Evolutionary conservation across 2,888 invertebrate species (phyloP), one percentile per base, ranked within the genome.

Genomic region (Drosophila kuntzei): DNA sequence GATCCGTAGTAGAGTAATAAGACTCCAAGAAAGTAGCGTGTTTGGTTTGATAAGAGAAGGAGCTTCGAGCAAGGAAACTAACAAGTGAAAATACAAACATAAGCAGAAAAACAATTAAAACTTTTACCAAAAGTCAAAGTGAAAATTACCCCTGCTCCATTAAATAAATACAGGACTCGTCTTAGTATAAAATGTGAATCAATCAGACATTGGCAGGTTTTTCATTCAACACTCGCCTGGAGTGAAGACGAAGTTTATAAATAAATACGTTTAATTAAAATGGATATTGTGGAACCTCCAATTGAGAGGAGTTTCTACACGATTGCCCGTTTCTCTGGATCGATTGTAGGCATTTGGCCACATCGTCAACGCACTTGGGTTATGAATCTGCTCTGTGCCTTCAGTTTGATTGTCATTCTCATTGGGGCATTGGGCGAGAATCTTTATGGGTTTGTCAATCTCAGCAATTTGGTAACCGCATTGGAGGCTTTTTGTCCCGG

Each of bases 401-500:
- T 90, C 20, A 87, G 84, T 63, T 71, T 79, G 20, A 55, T 77
- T 36, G 86, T 80, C 34, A 79, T 92, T n/a, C 71, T 80, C 3
- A 32, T 89, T 43, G 91, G 90, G 1, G 90, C 87, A 7, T 64
- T 84, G 37, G 89, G 90, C 41, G 92, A 91, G 71, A 80, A 78
- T 59, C 67, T 82, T n/a, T 91, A 87, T 37, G 91, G 91, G 1
- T 71, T 89, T 41, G 47, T 80, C 6, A 70, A 90, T 73, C 57
- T 90, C 12, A 58, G 80, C 57, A 75, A 89, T 60, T 62, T 91
- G 58, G 74, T 89, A 0, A 64, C 67, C 7, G 91, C 92, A 0
- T 75, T 92, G 60, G 92, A 91, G 73, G 92, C 90, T 32, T 90
- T 92, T 70, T 91, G 91, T 71, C 92, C 92, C 9, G 89, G 89